Evolutionary conservation across 1,140 invertebrate genomes (phyloP), one percentile per base, ranked within the genome.

Genomic region (Saxidomus purpurata): DNA sequence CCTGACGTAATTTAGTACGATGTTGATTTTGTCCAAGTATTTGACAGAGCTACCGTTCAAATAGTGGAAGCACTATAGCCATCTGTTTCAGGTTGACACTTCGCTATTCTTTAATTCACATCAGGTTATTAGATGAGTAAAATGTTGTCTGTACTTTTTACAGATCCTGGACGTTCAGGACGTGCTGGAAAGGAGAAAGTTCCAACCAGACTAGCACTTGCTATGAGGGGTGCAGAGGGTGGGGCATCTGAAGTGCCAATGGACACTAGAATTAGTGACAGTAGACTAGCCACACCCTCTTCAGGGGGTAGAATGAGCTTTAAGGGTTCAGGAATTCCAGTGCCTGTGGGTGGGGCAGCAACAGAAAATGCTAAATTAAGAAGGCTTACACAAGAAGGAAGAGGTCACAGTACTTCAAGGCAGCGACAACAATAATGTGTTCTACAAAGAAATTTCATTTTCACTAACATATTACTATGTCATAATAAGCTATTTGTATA

Each of bases 251-350:
- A 91, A 36, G 89, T 85, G 63, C 81, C 91, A 25, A 91, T 92
- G 63, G 94, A 94, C 55, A 92, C 92, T 91, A 90, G 91, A 69
- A 90, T 93, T 25, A 93, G 93, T 91, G 94, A 95, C 71, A 92
- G 91, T 81, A 91, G 94, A 80, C 88, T 95, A 85, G 93, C 94
- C 22, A 95, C 94, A 36, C 94, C 94, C 15, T 95, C 94, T 34
- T 94, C 94, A 83, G 94, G 94, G 76, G 94, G 94, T 69, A 84
- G 94, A 36, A 93, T 94, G 71, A 94, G 94, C 91, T 92, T 92
- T 77, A 94, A 94, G 79, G 94, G 93, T 28, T 95, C 94, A 84
- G 92, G 92, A 67, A 91, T 95, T 63, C 94, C 94, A 31, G 93
- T 95, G 76, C 94, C 94, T 55, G 92, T 95, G 61, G 38, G 55